Percentiles rank a stretch among this genome's conserved stretches.
These are phyloP conservation scores for Pontoporia blainvillei DNA, from an alignment of 2,113 vertebrate genomes.

Conservation along the genomic window DNA sequence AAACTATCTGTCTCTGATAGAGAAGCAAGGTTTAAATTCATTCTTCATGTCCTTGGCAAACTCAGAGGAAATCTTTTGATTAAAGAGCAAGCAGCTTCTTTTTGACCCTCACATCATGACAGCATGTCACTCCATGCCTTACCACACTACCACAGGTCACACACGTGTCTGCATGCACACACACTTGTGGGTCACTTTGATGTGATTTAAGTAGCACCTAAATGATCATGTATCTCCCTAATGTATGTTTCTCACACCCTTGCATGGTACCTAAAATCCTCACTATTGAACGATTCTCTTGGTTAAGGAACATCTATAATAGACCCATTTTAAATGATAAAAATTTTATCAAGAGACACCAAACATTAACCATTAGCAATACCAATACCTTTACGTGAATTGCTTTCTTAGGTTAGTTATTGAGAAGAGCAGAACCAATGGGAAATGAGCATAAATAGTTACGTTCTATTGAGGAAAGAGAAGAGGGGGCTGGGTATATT, in stretches of 20 bases:
- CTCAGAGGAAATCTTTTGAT: neutral
- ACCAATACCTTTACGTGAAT: neutral
- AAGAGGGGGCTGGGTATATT: neutral
- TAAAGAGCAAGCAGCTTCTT: neutral
- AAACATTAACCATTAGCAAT: neutral
- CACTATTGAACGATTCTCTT: neutral
- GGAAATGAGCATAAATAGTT: neutral
- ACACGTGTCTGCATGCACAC: neutral
- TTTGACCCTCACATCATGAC: neutral
- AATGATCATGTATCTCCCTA: neutral
- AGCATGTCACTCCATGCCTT: accelerated
- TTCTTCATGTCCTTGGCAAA: neutral
- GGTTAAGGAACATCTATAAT: neutral
- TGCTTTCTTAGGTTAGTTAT: neutral
- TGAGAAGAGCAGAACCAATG: neutral
- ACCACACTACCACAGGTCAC: neutral
- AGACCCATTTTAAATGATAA: neutral
- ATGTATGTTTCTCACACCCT: neutral
- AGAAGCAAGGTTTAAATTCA: neutral
- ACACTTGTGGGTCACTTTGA: neutral
- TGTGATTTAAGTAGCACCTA: neutral
- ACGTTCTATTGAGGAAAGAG: neutral
- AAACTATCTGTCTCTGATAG: neutral
- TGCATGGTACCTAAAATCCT: neutral
- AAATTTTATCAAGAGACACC: neutral